Base-by-base conservation (phyloP, 1,140 invertebrate genomes). In the Zaprionus capensis region DNA sequence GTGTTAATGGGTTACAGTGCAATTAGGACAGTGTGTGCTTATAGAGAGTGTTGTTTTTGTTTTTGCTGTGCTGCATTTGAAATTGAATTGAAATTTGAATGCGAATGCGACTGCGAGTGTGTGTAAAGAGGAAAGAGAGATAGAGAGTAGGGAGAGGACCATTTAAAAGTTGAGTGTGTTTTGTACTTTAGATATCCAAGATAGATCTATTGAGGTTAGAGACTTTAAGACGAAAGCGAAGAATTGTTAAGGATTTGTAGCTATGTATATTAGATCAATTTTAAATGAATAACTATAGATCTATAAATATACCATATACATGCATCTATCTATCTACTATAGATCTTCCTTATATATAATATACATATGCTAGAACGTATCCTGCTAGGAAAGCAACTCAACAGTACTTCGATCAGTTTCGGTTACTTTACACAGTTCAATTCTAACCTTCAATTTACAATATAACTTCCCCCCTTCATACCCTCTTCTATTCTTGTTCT, bases 1-100 rank as follows among this genome's bases (percentile, higher is more conserved):
- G 80, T 80, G 84, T 87, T 87, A 87, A 87, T 87, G 80, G 83
- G 83, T 87, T 87, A 87, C 84, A 88, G 74, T 88, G 84, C 84
- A 87, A 88, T 87, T 87, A 84, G 84, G 84, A 88, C 84, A 87
- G 81, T 69, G 71, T 65, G 78, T 65, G 78, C 41, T 38, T 58
- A 59, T 64, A 31, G 59, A 63, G 41, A 49, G 31, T 71, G 51
- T 69, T 61, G 22, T 44, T 14, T 20, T 69, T 61, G 22, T 44
- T 14, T 20, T 46, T 24, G 6, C 22, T 11, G 4, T n/a, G 12
- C 31, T 59, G 20, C 31, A 71, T 64, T 63, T 44, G 31, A 71
- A 75, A 49, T 49, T 44, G 31, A 75, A 75, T 57, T 49, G 44
- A 51, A 28, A 26, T 31, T 61, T 71, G 20, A 68, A 20, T 51